Evolutionary conservation across 2,888 invertebrate species (phyloP).

Genomic region (Agonum fuliginosum): DNA sequence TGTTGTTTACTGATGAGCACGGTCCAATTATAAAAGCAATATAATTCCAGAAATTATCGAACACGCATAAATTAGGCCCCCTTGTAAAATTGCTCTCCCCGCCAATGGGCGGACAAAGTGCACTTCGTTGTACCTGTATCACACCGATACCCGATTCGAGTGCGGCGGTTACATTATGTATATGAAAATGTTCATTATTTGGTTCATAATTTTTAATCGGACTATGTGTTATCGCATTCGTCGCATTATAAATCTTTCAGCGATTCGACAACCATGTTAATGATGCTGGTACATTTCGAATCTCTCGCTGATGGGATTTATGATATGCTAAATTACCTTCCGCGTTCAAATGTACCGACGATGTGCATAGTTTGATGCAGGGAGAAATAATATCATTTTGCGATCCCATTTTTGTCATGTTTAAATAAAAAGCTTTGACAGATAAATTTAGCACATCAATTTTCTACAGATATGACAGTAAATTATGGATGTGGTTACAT

Average conservation of each 20-base stretch:
- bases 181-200: slow-evolving; percentile 59
- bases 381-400: no score
- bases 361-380: slow-evolving; percentile 34
- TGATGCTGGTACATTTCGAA: slow-evolving; percentile 49
- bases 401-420: no score
- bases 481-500: no score
- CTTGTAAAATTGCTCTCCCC: not conserved
- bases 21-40: no score
- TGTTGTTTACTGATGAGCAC: no score
- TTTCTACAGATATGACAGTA: no score
- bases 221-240: slow-evolving; percentile 44
- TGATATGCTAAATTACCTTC: slow-evolving; percentile 53
- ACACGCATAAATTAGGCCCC: not conserved
- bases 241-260: slow-evolving; percentile 55
- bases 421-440: not conserved
- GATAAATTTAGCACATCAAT: no score
- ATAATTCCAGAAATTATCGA: slow-evolving; percentile 41
- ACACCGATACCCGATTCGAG: slow-evolving; percentile 7
- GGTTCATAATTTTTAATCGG: slow-evolving; percentile 57
- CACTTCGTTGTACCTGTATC: slow-evolving; percentile 45
- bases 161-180: slow-evolving; percentile 51
- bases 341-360: slow-evolving; percentile 32
- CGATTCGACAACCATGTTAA: slow-evolving; percentile 55
- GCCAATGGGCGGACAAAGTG: slow-evolving; percentile 46
- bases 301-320: slow-evolving; percentile 51